Evolutionary conservation across 2,113 vertebrate genomes (phyloP).

Genomic region (Barnardius zonarius): DNA sequence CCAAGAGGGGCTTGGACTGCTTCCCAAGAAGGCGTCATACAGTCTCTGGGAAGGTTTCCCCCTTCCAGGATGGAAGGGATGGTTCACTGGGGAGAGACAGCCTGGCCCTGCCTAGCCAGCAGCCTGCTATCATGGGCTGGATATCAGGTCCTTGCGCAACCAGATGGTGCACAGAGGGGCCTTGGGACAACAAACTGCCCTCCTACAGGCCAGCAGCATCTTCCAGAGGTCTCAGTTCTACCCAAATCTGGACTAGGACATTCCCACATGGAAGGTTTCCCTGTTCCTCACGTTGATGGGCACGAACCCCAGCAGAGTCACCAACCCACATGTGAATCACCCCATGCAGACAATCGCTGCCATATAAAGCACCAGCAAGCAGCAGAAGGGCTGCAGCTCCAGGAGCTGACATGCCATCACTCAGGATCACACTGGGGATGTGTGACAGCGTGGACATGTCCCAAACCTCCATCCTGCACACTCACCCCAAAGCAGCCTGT

Average conservation of each 20-base stretch:
- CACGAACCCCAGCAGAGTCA: background rate
- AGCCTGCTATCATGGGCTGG: background rate
- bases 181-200: background rate
- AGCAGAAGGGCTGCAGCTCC: background rate
- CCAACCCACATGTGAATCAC: accelerated
- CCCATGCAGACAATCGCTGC: accelerated
- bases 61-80: background rate
- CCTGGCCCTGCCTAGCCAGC: background rate
- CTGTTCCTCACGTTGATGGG: background rate
- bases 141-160: background rate
- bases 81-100: background rate
- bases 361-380: background rate
- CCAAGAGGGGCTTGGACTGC: background rate
- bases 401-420: background rate
- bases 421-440: background rate
- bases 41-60: background rate
- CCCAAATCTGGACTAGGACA: background rate
- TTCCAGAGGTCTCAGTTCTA: background rate
- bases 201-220: background rate
- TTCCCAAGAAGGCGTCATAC: background rate
- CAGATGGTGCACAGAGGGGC: background rate
- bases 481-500: background rate
- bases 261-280: background rate
- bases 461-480: background rate
- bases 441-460: background rate